Conservation (phyloP, 2,113 vertebrate genomes). For the Triplophysa rosa region DNA sequence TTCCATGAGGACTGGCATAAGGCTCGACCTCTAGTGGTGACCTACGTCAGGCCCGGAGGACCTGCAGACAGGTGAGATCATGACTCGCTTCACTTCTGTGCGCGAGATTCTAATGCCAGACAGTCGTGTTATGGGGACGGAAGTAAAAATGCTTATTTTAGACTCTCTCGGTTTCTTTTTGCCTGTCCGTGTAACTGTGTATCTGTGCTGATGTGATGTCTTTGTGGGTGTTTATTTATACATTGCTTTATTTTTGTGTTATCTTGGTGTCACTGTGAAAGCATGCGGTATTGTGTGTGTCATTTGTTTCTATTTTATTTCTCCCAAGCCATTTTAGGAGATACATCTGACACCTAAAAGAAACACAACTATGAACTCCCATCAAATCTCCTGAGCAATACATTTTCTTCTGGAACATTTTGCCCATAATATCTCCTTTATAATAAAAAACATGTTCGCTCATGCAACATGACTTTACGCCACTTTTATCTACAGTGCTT, state of each 20-base stretch:
- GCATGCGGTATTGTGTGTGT: too few relatives aligned
- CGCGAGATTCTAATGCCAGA: constrained; percentile 14
- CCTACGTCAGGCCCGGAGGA: constrained; percentile 87
- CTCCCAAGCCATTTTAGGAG: too few relatives aligned
- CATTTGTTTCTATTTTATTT: too few relatives aligned
- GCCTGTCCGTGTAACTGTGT: background rate
- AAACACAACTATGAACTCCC: too few relatives aligned
- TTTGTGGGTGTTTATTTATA: background rate
- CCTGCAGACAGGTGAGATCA: constrained; percentile 90
- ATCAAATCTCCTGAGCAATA: too few relatives aligned
- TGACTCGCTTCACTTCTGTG: constrained; percentile 29
- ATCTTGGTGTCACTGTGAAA: background rate
- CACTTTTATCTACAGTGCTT: background rate
- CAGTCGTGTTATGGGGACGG: background rate
- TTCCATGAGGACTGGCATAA: constrained; percentile 95
- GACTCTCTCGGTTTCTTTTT: background rate
- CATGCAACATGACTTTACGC: too few relatives aligned
- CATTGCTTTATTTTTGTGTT: background rate
- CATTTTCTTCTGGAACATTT: too few relatives aligned
- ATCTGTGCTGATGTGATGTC: constrained; percentile 1
- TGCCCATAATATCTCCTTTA: too few relatives aligned
- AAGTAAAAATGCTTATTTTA: too few relatives aligned
- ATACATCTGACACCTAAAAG: too few relatives aligned
- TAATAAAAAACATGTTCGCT: constrained; percentile 1
- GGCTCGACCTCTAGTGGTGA: constrained; percentile 88